Conservation (phyloP, 1,140 invertebrate genomes). For the Hypothenemus hampei region DNA sequence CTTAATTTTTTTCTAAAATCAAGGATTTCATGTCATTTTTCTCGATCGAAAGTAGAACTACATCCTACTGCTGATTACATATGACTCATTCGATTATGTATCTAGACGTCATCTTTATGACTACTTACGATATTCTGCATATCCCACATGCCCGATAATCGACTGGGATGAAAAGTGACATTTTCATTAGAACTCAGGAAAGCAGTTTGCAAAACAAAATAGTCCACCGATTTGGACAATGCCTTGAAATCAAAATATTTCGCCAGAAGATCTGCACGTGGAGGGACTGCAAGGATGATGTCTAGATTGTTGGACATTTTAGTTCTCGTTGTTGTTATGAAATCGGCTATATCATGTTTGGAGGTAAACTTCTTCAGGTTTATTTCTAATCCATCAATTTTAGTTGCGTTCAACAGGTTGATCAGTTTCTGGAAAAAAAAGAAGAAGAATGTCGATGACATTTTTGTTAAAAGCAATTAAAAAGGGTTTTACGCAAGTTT, state of each 20-base stretch:
- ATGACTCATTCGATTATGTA: too few relatives aligned
- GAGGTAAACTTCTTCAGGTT: slow-evolving; percentile 55
- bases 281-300: slow-evolving; percentile 56
- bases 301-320: slow-evolving; percentile 52
- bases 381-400: slow-evolving; percentile 63
- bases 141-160: slow-evolving; percentile 71
- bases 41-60: too few relatives aligned
- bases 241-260: slow-evolving; percentile 66
- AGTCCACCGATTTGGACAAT: slow-evolving; percentile 57
- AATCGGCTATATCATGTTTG: slow-evolving; percentile 52
- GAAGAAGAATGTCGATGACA: not conserved
- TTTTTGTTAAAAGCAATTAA: not conserved
- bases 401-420: slow-evolving; percentile 48
- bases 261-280: slow-evolving; percentile 58
- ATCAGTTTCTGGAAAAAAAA: slow-evolving; percentile 48
- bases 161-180: slow-evolving; percentile 68
- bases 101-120: too few relatives aligned
- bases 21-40: too few relatives aligned
- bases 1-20: too few relatives aligned
- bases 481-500: not conserved
- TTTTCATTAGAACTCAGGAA: slow-evolving; percentile 60
- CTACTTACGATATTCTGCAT: slow-evolving; percentile 67
- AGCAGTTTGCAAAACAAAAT: slow-evolving; percentile 66
- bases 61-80: too few relatives aligned
- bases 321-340: slow-evolving; percentile 54